Conservation (phyloP, 92 coral and sea anemone species). For the Bergia sp. region DNA sequence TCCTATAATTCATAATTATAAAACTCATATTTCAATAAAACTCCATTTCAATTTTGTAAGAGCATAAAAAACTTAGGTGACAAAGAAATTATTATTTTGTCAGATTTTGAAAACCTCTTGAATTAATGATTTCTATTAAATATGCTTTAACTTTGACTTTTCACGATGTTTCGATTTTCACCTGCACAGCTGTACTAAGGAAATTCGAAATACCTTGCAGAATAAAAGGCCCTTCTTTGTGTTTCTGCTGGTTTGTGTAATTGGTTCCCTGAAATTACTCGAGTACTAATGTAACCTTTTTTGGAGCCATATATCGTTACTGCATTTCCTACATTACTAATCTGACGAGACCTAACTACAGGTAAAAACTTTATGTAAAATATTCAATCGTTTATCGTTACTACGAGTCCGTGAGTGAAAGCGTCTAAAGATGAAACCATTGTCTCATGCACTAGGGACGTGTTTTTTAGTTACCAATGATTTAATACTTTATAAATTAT, state of each 20-base stretch:
- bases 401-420: too few species aligned
- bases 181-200: constrained; percentile 3
- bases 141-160: not conserved
- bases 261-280: not conserved
- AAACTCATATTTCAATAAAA: too few species aligned
- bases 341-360: too few species aligned
- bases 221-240: not conserved
- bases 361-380: too few species aligned
- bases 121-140: too few species aligned
- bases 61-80: not conserved
- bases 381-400: too few species aligned
- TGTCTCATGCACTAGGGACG: too few species aligned
- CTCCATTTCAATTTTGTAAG: too few species aligned
- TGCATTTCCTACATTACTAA: not conserved
- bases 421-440: too few species aligned
- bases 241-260: not conserved
- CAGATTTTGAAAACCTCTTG: not conserved
- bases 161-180: not conserved
- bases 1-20: too few species aligned
- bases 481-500: too few species aligned
- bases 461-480: too few species aligned
- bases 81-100: not conserved
- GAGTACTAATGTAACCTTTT: not conserved
- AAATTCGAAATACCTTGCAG: not conserved
- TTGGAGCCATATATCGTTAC: not conserved